Evolutionary conservation across 2,113 vertebrate genomes (phyloP), one percentile per base, ranked within the genome.

Genomic region (Rhombomys opimus): DNA sequence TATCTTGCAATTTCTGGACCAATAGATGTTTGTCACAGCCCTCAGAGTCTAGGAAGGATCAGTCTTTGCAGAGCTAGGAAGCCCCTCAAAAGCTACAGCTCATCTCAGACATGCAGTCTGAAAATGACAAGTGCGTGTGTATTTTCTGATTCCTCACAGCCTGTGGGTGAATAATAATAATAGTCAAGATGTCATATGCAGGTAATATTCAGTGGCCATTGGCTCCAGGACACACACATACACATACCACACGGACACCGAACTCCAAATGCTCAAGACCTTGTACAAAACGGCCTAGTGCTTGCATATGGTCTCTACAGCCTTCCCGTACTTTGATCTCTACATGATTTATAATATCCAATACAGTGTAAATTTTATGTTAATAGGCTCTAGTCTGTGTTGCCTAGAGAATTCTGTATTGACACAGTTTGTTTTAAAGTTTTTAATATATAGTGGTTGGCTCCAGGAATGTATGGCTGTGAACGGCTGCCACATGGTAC

Each of bases 101-200:
- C 11, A 92, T 12, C 46, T 80, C 78, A 78, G 50, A 67, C 52
- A 10, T 9, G 41, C 5, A 41, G 30, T 72, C 82, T 50, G 52
- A n/a, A 32, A 92, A 92, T 38, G 77, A 32, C 4, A 57, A 57
- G 77, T 76, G 25, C 35, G 90, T 41, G 41, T 22, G 11, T 1
- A 30, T 75, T 94, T 94, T 82, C 72, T 68, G 63, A 91, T 46
- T 92, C 30, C 25, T 95, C 41, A 95, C 32, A 96, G 18, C 14
- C 78, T 88, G 38, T 32, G 76, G 46, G 27, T 78, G 27, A 25
- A 65, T 67, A 46, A 23, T 82, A 89, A 90, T 14, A 72, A 52
- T 25, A 94, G 25, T 30, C 23, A 87, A 22, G 61, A 63, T 82
- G 30, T 68, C 65, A 13, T 23, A 23, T 11, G 13, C 2, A 52